A percentile compares a stretch with the other conserved stretches of the same genome.
These are phyloP conservation scores for Nomada ferruginata DNA, from an alignment of 2,888 invertebrate genomes.

Conservation along the genomic window DNA sequence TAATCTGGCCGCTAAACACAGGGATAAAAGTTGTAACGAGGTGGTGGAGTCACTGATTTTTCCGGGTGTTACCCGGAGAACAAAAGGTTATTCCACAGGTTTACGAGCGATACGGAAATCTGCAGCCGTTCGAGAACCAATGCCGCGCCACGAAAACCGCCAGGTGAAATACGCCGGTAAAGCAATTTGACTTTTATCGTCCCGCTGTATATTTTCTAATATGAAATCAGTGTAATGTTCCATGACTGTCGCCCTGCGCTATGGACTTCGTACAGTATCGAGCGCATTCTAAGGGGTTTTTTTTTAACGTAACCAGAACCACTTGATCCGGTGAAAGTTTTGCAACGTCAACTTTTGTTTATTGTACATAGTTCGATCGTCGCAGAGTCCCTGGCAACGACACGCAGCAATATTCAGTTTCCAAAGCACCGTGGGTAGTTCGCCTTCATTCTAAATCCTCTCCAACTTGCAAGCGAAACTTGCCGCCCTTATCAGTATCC, in stretches of 20 bases:
- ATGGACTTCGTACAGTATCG: background rate
- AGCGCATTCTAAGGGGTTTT: background rate
- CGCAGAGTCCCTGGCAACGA: background rate
- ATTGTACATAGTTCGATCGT: background rate
- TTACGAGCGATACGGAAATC: conserved; percentile 46
- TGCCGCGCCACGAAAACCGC: background rate
- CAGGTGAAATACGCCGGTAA: conserved; percentile 2
- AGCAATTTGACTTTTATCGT: conserved; percentile 7
- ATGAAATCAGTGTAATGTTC: background rate
- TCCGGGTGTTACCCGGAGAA: conserved; percentile 16
- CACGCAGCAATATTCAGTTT: conserved; percentile 15
- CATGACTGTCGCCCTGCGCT: background rate
- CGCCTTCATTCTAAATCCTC: conserved; percentile 1
- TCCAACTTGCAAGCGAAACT: conserved; percentile 18
- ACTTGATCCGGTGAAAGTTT: background rate
- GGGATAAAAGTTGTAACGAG: conserved; percentile 63
- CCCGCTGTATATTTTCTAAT: background rate
- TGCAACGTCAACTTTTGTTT: background rate
- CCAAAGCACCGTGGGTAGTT: background rate
- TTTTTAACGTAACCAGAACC: background rate
- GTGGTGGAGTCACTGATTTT: conserved; percentile 53
- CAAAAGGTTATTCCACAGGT: conserved; percentile 44
- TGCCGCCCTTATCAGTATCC: conserved; percentile 21
- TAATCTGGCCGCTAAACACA: conserved; percentile 54
- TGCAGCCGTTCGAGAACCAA: background rate